These are phyloP conservation scores for Thunnus albacares DNA, from an alignment of 2,797 vertebrate species.

Conservation along the genomic window DNA sequence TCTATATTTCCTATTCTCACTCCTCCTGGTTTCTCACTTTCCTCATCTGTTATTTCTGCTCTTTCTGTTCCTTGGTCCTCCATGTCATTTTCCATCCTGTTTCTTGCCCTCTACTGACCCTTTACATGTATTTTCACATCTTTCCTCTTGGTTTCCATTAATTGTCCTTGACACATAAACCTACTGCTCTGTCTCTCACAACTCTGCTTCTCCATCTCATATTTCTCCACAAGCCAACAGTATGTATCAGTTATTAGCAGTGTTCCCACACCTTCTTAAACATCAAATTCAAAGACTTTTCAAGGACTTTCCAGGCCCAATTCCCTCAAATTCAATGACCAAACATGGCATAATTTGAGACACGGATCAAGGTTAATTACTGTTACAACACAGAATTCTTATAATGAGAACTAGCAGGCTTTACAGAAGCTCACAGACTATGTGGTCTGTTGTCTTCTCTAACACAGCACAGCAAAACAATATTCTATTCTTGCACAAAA, in stretches of 20 bases:
- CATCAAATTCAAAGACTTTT: no score
- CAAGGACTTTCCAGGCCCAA: no score
- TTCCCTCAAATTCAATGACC: no score
- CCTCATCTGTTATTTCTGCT: slow-evolving; percentile 1
- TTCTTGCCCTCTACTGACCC: not conserved
- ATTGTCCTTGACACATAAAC: not conserved
- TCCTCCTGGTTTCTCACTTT: slow-evolving; percentile 2
- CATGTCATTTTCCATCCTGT: not conserved
- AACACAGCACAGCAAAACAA: no score
- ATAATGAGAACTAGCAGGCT: no score
- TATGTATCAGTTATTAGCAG: not conserved
- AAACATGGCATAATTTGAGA: no score
- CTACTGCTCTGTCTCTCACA: not conserved
- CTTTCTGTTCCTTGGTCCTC: not conserved
- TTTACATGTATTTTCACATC: not conserved
- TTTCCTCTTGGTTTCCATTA: not conserved
- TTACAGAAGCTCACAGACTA: no score
- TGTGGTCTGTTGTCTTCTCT: no score
- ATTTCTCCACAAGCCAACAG: not conserved
- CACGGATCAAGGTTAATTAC: no score
- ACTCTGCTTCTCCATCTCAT: not conserved
- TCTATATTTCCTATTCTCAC: not conserved
- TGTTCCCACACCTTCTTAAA: no score
- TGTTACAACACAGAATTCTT: no score
- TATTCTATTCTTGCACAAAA: no score